phyloP scores from a whole-genome alignment of 2,113 vertebrate genomes.

The Coregonus clupeaformis region DNA sequence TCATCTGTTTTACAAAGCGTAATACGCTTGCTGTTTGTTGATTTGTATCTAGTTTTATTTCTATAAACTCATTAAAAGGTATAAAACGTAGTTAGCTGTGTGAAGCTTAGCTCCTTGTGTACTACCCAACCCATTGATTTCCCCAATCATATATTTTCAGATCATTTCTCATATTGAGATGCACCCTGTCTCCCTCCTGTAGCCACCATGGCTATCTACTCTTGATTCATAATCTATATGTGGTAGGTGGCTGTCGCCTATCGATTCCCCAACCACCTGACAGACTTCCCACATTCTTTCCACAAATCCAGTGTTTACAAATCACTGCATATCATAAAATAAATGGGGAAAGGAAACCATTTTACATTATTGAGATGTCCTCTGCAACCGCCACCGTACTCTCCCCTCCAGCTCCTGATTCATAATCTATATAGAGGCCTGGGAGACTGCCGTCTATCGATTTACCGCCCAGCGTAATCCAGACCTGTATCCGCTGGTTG shows the following conservation, averaged over 20 bases:
- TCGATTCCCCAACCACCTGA: slow-evolving; percentile 91
- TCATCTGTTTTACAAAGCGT: slow-evolving; percentile 40
- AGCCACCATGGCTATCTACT: background rate
- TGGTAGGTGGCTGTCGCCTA: slow-evolving; percentile 95
- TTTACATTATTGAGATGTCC: background rate
- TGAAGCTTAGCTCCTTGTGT: too few species aligned
- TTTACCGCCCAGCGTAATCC: slow-evolving; percentile 99
- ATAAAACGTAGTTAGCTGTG: too few species aligned
- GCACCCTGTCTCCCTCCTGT: background rate
- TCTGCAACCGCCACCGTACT: slow-evolving; percentile 5
- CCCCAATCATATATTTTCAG: too few species aligned
- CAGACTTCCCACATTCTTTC: too few species aligned
- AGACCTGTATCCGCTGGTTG: slow-evolving; percentile 98
- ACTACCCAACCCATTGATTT: too few species aligned
- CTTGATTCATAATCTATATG: slow-evolving; percentile 99
- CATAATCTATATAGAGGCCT: slow-evolving; percentile 99
- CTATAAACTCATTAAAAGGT: too few species aligned
- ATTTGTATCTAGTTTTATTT: too few species aligned
- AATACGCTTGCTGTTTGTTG: slow-evolving; percentile 28
- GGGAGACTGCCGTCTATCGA: slow-evolving; percentile 98
- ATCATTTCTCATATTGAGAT: too few species aligned
- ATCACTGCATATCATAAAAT: too few species aligned
- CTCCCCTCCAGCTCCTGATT: slow-evolving; percentile 78
- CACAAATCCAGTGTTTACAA: too few species aligned
- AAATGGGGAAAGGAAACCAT: too few species aligned